A percentile compares a stretch with the other conserved stretches of the same genome.
Evolutionary conservation across 2,113 vertebrate genomes (phyloP).

Genomic region (Barnardius zonarius): DNA sequence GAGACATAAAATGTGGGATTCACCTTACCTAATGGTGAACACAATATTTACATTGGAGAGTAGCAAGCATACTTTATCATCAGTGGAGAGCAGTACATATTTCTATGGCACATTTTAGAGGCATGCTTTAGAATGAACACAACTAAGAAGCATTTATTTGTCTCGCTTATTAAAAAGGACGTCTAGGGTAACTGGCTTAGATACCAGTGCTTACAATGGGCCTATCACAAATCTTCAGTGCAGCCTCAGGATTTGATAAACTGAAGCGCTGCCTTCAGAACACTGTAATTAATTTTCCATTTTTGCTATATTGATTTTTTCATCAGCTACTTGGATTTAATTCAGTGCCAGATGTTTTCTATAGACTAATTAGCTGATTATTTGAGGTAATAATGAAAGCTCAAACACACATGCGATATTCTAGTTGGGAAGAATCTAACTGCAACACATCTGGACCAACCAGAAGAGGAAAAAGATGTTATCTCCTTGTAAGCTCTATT

Average conservation of each 20-base stretch:
- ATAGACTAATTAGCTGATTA: slow-evolving; percentile 3
- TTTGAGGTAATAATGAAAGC: background rate
- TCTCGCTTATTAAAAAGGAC: background rate
- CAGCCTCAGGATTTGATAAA: background rate
- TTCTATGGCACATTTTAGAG: background rate
- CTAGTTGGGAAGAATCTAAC: background rate
- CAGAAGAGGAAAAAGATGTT: background rate
- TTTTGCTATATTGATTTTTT: slow-evolving; percentile 19
- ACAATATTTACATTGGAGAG: background rate
- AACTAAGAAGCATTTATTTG: background rate
- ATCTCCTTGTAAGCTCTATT: background rate
- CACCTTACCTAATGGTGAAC: background rate
- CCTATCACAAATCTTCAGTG: background rate
- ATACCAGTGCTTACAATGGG: background rate
- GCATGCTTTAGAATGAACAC: background rate
- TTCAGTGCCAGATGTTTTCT: slow-evolving; percentile 2
- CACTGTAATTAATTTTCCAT: background rate
- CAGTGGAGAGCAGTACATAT: background rate
- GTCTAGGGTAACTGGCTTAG: background rate
- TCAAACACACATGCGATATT: background rate
- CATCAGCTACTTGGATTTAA: background rate
- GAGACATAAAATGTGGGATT: background rate
- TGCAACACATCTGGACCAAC: background rate
- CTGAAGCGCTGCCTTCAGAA: background rate
- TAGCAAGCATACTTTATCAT: background rate